These are phyloP conservation scores for Triplophysa yarkandensis DNA, from an alignment of 2,797 vertebrate genomes.

Conservation along the genomic window DNA sequence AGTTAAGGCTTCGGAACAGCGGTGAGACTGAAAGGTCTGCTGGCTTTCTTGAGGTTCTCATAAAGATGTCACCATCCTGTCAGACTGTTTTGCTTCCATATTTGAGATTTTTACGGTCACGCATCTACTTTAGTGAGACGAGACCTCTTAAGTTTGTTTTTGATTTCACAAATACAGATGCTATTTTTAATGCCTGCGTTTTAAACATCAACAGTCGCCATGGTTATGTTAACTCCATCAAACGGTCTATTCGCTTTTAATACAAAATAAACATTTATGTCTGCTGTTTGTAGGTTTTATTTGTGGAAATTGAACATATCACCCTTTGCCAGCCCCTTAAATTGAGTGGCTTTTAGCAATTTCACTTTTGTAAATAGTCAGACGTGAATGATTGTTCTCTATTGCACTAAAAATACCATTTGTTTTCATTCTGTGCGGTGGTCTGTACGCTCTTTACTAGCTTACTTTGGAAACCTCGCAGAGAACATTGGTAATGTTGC, in stretches of 20 bases:
- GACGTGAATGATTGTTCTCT: constrained; percentile 61
- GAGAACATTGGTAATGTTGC: constrained; percentile 63
- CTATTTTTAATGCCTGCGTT: constrained; percentile 14
- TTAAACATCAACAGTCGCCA: neutral
- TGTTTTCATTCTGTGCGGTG: constrained; percentile 56
- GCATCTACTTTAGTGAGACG: neutral
- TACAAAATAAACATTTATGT: constrained; percentile 26
- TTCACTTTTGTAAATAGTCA: constrained; percentile 46
- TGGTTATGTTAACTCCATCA: constrained; percentile 1
- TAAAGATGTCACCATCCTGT: constrained; percentile 26
- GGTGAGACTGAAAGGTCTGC: constrained; percentile 17
- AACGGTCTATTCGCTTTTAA: constrained; percentile 1
- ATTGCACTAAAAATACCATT: constrained; percentile 68
- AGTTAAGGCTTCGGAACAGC: constrained; percentile 13
- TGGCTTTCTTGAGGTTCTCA: constrained; percentile 4
- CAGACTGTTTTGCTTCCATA: constrained; percentile 28
- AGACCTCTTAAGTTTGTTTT: constrained; percentile 12
- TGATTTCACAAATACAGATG: neutral
- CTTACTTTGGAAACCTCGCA: constrained; percentile 54
- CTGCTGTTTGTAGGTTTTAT: neutral
- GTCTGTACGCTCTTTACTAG: constrained; percentile 37
- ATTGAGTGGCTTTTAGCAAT: constrained; percentile 42
- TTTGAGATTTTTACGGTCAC: constrained; percentile 16
- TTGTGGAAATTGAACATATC: constrained; percentile 24
- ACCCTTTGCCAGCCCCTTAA: constrained; percentile 2